Evolutionary conservation across 2,797 vertebrate species (phyloP).

Genomic region (Periophthalmus magnuspinnatus): DNA sequence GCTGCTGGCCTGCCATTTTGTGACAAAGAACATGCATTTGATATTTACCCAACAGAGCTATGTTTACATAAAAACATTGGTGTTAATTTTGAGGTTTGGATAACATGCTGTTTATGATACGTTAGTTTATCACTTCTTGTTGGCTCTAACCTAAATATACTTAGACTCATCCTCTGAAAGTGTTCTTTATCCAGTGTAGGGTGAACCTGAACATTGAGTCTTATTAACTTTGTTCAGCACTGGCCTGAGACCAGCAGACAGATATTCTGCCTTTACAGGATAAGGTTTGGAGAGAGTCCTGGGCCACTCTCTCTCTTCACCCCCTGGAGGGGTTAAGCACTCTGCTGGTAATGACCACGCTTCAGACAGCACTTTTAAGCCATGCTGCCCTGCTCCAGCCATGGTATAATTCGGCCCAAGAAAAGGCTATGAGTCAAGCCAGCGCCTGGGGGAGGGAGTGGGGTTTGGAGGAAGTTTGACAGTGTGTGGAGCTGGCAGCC

Average conservation of each 20-base stretch:
- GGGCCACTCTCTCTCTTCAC: conserved; percentile 30
- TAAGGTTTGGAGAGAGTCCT: conserved; percentile 57
- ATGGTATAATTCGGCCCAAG: conserved; percentile 54
- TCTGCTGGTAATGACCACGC: conserved; percentile 68
- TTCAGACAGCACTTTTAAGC: conserved; percentile 71
- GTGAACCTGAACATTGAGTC: conserved; percentile 31
- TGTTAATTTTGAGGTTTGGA: not conserved
- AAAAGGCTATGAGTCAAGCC: conserved; percentile 54
- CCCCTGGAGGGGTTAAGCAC: conserved; percentile 59
- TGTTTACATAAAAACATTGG: not conserved
- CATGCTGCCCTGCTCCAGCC: conserved; percentile 53
- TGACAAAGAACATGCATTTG: conserved; percentile 17
- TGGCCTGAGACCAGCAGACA: conserved; percentile 44
- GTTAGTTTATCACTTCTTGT: conserved; percentile 13
- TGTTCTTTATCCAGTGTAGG: conserved; percentile 33
- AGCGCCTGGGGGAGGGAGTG: conserved; percentile 49
- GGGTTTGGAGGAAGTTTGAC: conserved; percentile 63
- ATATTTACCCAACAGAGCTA: not conserved
- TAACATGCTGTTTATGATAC: not conserved
- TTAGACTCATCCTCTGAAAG: conserved; percentile 43
- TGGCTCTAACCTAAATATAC: conserved; percentile 28
- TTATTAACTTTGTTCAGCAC: conserved; percentile 41
- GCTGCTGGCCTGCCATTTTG: conserved; percentile 21
- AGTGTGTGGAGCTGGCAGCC: conserved; percentile 63
- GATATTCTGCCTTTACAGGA: conserved; percentile 57